Percentiles rank a stretch among this genome's conserved stretches.
phyloP scores from a whole-genome alignment of 2,113 vertebrate genomes.

The Aptenodytes patagonicus region DNA sequence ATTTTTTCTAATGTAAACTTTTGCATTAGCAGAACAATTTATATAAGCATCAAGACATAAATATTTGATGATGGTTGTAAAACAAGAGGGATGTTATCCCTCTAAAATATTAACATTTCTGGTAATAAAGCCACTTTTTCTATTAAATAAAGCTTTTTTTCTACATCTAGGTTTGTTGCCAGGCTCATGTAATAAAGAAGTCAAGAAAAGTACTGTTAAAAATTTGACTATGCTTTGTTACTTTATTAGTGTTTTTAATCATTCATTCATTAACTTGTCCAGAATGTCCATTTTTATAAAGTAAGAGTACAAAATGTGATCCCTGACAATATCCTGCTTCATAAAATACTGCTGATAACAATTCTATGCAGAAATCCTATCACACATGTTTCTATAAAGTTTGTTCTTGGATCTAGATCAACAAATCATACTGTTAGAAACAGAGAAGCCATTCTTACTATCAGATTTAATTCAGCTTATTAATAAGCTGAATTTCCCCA shows the following conservation, averaged over 20 bases:
- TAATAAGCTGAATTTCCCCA: neutral
- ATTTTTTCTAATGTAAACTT: neutral
- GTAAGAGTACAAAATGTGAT: neutral
- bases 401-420: neutral
- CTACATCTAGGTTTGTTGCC: neutral
- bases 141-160: neutral
- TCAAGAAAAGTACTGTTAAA: constrained; percentile 14
- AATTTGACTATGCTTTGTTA: neutral
- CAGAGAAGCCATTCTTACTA: neutral
- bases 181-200: neutral
- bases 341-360: constrained; percentile 7
- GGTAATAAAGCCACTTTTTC: neutral
- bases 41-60: neutral
- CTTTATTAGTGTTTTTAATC: constrained; percentile 20
- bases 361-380: neutral
- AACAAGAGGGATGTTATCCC: neutral
- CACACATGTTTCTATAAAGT: neutral
- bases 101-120: neutral
- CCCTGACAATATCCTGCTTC: neutral
- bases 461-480: neutral
- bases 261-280: constrained; percentile 16
- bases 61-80: neutral
- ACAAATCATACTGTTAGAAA: neutral
- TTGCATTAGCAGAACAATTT: neutral
- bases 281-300: constrained; percentile 2